These are phyloP conservation scores for Gopherus flavomarginatus DNA, from an alignment of 2,113 vertebrate genomes.

Conservation along the genomic window DNA sequence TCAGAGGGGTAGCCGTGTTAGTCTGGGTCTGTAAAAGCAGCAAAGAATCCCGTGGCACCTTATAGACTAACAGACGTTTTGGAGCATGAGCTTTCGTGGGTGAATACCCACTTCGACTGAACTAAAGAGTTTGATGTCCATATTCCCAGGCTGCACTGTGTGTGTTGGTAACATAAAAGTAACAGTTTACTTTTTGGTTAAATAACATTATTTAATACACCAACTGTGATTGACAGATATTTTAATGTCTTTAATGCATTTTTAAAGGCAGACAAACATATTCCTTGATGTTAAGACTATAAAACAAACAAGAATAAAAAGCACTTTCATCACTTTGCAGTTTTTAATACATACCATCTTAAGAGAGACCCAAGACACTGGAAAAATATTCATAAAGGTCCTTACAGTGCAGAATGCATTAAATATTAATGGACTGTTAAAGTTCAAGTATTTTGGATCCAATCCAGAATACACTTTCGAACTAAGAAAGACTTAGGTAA, in stretches of 20 bases:
- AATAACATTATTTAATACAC: background rate
- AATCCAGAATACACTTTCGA: background rate
- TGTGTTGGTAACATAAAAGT: background rate
- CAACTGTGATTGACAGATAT: background rate
- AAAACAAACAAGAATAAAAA: background rate
- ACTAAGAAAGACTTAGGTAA: background rate
- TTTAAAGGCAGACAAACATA: background rate
- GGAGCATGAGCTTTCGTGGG: too few species aligned
- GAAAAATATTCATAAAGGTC: background rate
- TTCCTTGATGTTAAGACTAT: background rate
- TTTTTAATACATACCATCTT: background rate
- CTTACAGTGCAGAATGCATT: rapidly evolving
- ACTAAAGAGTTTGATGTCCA: background rate
- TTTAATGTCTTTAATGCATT: background rate
- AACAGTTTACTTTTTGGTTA: background rate
- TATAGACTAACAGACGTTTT: too few species aligned
- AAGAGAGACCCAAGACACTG: background rate
- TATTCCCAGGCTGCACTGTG: background rate
- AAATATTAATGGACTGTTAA: background rate
- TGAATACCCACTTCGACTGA: background rate
- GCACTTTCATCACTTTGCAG: background rate
- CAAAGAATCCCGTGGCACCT: too few species aligned
- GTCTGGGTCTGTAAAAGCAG: too few species aligned
- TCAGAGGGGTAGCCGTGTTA: too few species aligned
- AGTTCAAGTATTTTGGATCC: background rate